Evolutionary conservation across 2,797 vertebrate species (phyloP).

Genomic region (Falco concolor): DNA sequence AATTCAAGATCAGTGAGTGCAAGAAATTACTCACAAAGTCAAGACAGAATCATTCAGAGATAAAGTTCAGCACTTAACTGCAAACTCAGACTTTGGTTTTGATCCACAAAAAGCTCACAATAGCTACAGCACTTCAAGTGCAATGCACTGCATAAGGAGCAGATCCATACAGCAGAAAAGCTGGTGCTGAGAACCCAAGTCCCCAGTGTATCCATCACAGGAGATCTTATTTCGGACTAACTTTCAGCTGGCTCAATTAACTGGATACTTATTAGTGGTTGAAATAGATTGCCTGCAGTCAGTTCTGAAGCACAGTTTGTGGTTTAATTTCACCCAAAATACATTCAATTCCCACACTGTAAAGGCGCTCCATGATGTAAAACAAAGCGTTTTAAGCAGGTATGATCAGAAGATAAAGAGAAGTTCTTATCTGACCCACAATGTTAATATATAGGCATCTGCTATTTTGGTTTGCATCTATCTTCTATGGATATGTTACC

Average conservation of each 20-base stretch:
- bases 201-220: not conserved
- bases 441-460: not conserved
- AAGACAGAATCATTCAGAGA: not conserved
- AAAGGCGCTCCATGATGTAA: not conserved
- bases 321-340: not conserved
- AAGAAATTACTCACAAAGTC: not conserved
- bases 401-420: not conserved
- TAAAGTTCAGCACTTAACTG: not conserved
- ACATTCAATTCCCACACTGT: not conserved
- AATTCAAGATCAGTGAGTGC: not conserved
- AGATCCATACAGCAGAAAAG: not conserved
- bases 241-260: not conserved
- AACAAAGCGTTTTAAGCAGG: not conserved
- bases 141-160: not conserved
- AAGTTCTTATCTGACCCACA: not conserved
- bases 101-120: not conserved
- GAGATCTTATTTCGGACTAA: not conserved
- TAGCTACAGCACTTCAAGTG: not conserved
- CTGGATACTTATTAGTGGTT: not conserved
- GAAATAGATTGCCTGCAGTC: not conserved
- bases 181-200: not conserved
- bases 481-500: not conserved
- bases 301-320: not conserved
- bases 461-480: not conserved
- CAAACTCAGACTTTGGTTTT: not conserved